Base-by-base conservation (phyloP, 1,140 invertebrate species). In the Semibalanus balanoides region DNA sequence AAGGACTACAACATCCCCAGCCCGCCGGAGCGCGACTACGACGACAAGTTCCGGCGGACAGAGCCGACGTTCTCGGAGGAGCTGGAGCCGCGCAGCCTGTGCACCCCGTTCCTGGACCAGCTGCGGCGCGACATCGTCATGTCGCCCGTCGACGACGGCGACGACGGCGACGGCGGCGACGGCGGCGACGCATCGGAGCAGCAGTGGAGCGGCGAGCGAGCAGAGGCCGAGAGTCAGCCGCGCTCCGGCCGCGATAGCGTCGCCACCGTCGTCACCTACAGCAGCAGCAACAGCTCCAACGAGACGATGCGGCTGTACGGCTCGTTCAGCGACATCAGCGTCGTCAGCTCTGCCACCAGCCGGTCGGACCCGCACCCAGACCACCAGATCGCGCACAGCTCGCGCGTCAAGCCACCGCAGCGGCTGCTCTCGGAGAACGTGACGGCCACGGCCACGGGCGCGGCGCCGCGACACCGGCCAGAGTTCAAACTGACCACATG, bases 271-370 rank as follows among this genome's bases (percentile, higher is more conserved):
- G 82, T 82, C 25, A 90, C 89, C 43, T 83, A 83, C 76, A 80
- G 79, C 72, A 82, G 82, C 72, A 83, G 82, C 17, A 83, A 82
- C 30, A 82, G 80, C 71, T 91, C 90, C 43, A 90, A 90, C 79
- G 92, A 93, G 81, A 93, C 92, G 14, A 83, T 93, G 0, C 93
- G 93, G 84, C 93, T 91, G 91, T 89, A 91, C 79, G 90, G 90
- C 31, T 92, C 90, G 11, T 89, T 90, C 84, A 91, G 90, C 80
- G 91, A 92, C 81, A 87, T 92, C 78, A 81, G 78, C 81, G 51
- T 83, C 81, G 71, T 86, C 86, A 77, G 76, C 31, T 72, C 70
- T 3, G 79, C 78, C 70, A 76, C 79, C 51, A 79, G 81, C 35
- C 74, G 79, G 73, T 78, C 79, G 78, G 77, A 81, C 71, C 79